Base-by-base conservation (phyloP, 2,888 invertebrate species). In the Acanthosepion esculentum region DNA sequence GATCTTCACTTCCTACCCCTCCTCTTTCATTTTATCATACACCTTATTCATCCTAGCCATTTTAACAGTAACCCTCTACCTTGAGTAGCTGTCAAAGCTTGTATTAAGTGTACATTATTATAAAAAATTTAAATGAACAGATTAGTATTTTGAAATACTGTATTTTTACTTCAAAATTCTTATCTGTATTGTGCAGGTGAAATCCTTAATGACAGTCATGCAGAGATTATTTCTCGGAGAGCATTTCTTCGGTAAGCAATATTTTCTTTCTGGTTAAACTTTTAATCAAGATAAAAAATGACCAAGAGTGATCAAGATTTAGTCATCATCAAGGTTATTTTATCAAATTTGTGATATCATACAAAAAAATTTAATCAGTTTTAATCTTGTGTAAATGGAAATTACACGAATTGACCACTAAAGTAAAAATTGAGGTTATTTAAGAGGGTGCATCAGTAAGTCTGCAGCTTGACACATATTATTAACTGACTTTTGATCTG, bases 201-300 rank as follows among this genome's bases (percentile, higher is more conserved):
- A 96, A 98, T 98, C 95, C 96, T 99, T 29, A 98, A 98, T 97
- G 99, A 99, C 97, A 99, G 98, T 91, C 99, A 99, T 98, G 99
- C 99, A 1, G 99, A 99, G 98, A 98, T 99, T 50, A 97, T 99
- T 94, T 98, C 99, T 15, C 98, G 99, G 96, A 98, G 99, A 96
- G 98, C 98, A 0, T 98, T 99, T 96, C 96, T 99, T 48, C 97
- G 98, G 95, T 99, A 98, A 97, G 97, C 99, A 64, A 78, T n/a
- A 33, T 78, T 33, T 78, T 78, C 29, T n/a, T 33, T 78, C 59
- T n/a, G n/a, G 10, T 12, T 78, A n/a, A 78, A 78, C 8, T 78
- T 78, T 78, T 23, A 23, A 59, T 59, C 15, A 78, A n/a, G 78
- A n/a, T 78, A 33, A 78, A n/a, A n/a, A 78, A n/a, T n/a, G 2